Base-by-base conservation (phyloP, 2,797 vertebrate genomes). In the Myotis myotis region DNA sequence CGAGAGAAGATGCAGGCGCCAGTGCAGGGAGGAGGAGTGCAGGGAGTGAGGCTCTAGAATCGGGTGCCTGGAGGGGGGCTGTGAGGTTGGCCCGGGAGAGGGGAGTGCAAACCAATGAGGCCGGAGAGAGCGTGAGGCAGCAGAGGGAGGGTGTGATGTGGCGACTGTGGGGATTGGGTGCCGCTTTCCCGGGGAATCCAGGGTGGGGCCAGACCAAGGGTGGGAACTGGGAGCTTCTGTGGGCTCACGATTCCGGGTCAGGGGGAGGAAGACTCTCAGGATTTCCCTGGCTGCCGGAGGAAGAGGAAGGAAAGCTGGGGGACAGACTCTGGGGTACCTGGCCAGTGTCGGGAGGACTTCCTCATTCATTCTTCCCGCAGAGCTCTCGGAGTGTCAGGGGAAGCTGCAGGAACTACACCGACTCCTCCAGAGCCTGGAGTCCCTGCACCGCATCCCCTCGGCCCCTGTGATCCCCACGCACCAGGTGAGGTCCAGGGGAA, bases 361-460 rank as follows among this genome's bases (percentile, higher is more conserved):
- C 30, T 51, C 6, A 4, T 53, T 66, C 22, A 2, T 22, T 17
- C 80, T 49, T 10, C 60, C 66, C 6, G 1, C 49, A 99, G 99
- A 99, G 71, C 98, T 99, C 81, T 97, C 96, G 0, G 98, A 99
- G 62, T 99, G 99, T 95, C 99, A 99, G 97, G 92, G 96, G 1
- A 99, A 99, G 92, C 98, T 99, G 89, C 97, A 98, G 11, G 99
- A 99, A 66, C 98, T 99, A 20, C 98, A 98, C 5, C 98, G 96
- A 44, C 98, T 99, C 84, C 98, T 99, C 11, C 99, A 99, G 95
- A 98, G 98, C 91, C 98, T 99, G 74, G 98, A 99, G 8, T 98
- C 98, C 81, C 97, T 99, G 91, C 99, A 99, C 94, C 99, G 98
- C 66, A 99, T 99, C 87, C 98, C 98, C 86, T 98, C 98, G 0